Base-by-base conservation (phyloP, 2,797 vertebrate genomes). In the Falco columbarius region DNA sequence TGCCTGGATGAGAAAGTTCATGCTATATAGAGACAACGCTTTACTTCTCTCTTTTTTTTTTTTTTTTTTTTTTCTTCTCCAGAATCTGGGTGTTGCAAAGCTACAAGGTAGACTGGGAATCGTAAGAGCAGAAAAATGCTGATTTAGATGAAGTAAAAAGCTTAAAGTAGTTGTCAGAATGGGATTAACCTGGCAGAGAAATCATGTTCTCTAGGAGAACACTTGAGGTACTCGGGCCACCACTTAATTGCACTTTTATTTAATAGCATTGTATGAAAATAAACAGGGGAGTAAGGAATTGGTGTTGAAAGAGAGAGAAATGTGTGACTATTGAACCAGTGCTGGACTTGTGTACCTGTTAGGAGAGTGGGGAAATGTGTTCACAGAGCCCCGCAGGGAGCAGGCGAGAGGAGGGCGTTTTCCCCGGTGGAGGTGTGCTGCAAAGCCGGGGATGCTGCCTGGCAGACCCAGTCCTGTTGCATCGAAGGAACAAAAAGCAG, bases 401-500 rank as follows among this genome's bases (percentile, higher is more conserved):
- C 51, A 40, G 40, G 40, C 0, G 1, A 54, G 55, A 70, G 47
- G 61, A 59, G 34, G 38, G 67, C 13, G 51, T 80, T 63, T 52
- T 62, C 55, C 21, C 19, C n/a, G 38, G 38, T 40, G 14, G 40
- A 81, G 72, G 30, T 65, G 44, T 30, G 55, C 71, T 71, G 68
- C 2, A 23, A 89, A 47, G 88, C 65, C 81, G 63, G 62, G 10
- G 72, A 59, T 88, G 81, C 59, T 75, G 73, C 71, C 49, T 80
- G 83, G 68, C 55, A 67, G 70, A 14, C 46, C 7, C 13, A 87
- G 82, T 92, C 87, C 88, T 47, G 49, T 94, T 95, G 81, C 71
- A 36, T 91, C 93, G 86, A 79, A 90, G 87, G 89, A 95, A 87
- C 82, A 75, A 70, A 81, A 90, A 59, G 2, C 56, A 89, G 34